A percentile compares a stretch with the other conserved stretches of the same genome.
Conservation (phyloP, 2,797 vertebrate genomes). For the Kryptopterus vitreolus region DNA sequence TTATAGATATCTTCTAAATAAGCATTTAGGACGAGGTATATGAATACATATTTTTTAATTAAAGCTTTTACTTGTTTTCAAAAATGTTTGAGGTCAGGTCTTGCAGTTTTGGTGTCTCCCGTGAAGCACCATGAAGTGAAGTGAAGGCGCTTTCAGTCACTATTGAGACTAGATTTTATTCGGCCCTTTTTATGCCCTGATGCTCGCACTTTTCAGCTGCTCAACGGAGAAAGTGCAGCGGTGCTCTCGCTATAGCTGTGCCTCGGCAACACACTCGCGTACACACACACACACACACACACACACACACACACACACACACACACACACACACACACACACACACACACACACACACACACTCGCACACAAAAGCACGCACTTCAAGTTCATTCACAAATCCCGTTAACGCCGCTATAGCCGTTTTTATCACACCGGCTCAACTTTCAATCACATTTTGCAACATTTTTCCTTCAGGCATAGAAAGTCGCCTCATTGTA, state of each 20-base stretch:
- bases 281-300: constrained; percentile 3
- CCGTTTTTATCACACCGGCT: constrained; percentile 21
- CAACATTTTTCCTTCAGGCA: constrained; percentile 7
- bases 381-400: constrained; percentile 61
- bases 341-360: constrained; percentile 8
- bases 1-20: background rate
- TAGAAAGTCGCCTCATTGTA: background rate
- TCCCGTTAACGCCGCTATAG: constrained; percentile 26
- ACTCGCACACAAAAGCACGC: background rate
- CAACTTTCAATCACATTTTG: background rate
- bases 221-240: constrained; percentile 10
- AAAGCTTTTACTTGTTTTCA: background rate
- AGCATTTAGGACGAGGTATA: background rate
- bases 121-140: background rate
- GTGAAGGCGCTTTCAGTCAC: background rate
- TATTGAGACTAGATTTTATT: background rate
- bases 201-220: background rate
- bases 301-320: constrained; percentile 10
- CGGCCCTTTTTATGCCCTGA: background rate
- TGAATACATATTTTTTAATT: background rate
- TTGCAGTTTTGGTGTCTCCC: background rate
- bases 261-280: constrained; percentile 5
- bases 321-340: background rate
- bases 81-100: background rate
- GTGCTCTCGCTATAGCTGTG: constrained; percentile 7